Evolutionary conservation across 2,113 vertebrate species (phyloP), one percentile per base, ranked within the genome.

Genomic region (Eublepharis macularius): DNA sequence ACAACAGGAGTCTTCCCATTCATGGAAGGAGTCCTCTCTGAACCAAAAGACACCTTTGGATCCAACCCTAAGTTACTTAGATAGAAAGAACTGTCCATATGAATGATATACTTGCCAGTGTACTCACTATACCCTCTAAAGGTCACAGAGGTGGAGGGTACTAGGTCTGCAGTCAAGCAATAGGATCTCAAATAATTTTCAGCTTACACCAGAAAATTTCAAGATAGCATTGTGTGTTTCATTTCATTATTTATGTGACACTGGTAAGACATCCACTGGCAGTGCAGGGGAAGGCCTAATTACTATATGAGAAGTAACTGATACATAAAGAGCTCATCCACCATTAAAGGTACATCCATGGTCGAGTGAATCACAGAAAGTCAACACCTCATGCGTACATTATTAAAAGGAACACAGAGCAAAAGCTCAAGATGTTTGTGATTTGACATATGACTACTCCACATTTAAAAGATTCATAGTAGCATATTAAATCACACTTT

Each of bases 171-270:
- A 26, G 63, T 45, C 21, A 57, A 73, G 47, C 51, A 34, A 19
- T 21, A 87, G 26, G 76, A 54, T 43, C 39, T 76, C 80, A 82
- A 39, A 1, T 16, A 49, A 43, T 79, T 86, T 74, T 83, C 3
- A 43, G 81, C 13, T 34, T 54, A 68, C 88, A 41, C 57, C 49
- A 90, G 63, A 41, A 32, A 69, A 84, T 70, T 34, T 57, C n/a
- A 90, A 84, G 14, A 9, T 51, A 86, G 80, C 29, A 51, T 39
- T 81, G 63, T 34, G 17, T 83, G 49, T 24, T 90, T 80, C 84
- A 87, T 76, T 91, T 54, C 75, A 83, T 78, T 74, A 78, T 83
- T 77, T 81, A 74, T 63, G 65, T 12, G 86, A 54, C 45, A 83
- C 0, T 24, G 51, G 86, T 51, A 69, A 0, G 0, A 41, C 19